Base-by-base conservation (phyloP, 2,797 vertebrate species). In the Rhadinocentrus ornatus region DNA sequence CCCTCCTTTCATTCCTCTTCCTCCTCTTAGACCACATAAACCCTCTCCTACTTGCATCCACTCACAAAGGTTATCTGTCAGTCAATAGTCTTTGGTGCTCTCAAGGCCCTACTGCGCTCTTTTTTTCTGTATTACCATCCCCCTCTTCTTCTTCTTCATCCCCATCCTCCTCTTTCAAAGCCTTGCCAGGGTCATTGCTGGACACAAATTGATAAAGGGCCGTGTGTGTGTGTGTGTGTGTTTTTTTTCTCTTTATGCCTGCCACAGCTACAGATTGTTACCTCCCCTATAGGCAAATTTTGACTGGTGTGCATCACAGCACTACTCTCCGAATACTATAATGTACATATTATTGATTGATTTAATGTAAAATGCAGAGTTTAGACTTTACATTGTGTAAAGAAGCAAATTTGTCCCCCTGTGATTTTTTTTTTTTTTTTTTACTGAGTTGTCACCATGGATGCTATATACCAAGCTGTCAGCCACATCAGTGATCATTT, bases 31-130 rank as follows among this genome's bases (percentile, higher is more conserved):
- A 66, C 68, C 71, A 63, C 69, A 69, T 82, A 85, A 84, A 72
- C 75, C 75, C 75, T 77, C 69, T 77, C 62, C 69, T 67, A 62
- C 80, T 75, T 79, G 75, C 78, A 78, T 86, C 77, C 74, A 69
- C 71, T 83, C 67, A 73, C 70, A 90, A 88, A 90, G 89, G 88
- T 92, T 85, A 91, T 86, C 88, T 67, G 64, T 85, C 86, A 87
- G 86, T 93, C 90, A 86, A 85, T 90, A 89, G 84, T 86, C 84
- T 89, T 84, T 83, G 88, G 78, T 86, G 79, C 82, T 77, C 83
- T 82, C 69, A 79, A 75, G 73, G 80, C 73, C 73, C 69, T 75
- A 53, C 75, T 70, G 59, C 6, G 29, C 57, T 76, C 67, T 80
- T 84, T 81, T 84, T 78, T 80, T 75, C 71, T 56, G 34, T 61